Evolutionary conservation across 30 jellyfish, hydroid and myxozoan genomes (phyloP).

Genomic region (Chrysaora quinquecirrha): DNA sequence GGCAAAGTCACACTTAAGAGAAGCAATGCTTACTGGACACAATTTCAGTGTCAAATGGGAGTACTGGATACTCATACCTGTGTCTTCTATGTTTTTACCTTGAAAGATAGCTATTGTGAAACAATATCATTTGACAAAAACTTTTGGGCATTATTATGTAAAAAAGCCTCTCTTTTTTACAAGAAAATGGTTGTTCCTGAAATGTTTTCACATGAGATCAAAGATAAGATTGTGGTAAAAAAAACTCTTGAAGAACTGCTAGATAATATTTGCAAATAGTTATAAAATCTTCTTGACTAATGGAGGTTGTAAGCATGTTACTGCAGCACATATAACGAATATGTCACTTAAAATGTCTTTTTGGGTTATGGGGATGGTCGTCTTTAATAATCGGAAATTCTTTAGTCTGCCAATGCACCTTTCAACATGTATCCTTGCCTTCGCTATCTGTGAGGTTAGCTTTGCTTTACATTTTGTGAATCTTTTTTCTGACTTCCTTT

Average conservation of each 20-base stretch:
- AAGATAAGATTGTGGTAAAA: conserved; percentile 3
- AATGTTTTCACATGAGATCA: conserved; percentile 9
- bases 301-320: conserved; percentile 2
- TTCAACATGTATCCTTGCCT: conserved; percentile 52
- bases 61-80: conserved; percentile 21
- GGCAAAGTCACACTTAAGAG: conserved; percentile 23
- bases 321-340: conserved; percentile 2
- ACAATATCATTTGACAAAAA: conserved; percentile 22
- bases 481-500: conserved; percentile 2
- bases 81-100: conserved; percentile 26
- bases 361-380: conserved; percentile 5
- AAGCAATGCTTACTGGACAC: conserved; percentile 15
- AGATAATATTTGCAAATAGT: background rate
- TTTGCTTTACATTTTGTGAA: conserved; percentile 3
- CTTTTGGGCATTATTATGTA: background rate
- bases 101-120: conserved; percentile 24
- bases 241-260: conserved; percentile 1
- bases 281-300: background rate
- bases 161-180: conserved; percentile 10
- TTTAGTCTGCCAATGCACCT: conserved; percentile 29
- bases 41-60: conserved; percentile 33
- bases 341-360: background rate
- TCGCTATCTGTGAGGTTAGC: conserved; percentile 20
- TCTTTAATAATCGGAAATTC: conserved; percentile 1
- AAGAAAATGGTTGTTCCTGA: conserved; percentile 39